Conservation (phyloP, 2,888 invertebrate species). For the Copidosoma aretas region DNA sequence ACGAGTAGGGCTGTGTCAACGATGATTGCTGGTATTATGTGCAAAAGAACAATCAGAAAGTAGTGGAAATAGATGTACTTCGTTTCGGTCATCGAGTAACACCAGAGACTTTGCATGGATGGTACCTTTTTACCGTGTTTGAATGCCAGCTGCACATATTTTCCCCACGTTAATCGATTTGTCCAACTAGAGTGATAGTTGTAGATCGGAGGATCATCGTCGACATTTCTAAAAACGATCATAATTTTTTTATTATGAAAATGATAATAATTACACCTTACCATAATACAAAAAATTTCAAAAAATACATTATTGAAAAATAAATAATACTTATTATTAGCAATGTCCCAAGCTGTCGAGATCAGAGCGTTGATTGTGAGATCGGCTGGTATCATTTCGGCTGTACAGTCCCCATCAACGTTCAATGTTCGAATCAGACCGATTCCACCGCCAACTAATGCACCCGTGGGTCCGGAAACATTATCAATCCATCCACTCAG, state of each 20-base stretch:
- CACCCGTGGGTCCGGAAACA: slow-evolving; percentile 68
- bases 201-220: slow-evolving; percentile 64
- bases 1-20: slow-evolving; percentile 66
- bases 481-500: slow-evolving; percentile 75
- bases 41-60: slow-evolving; percentile 67
- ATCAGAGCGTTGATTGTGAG: slow-evolving; percentile 62
- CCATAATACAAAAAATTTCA: background rate
- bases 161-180: slow-evolving; percentile 68
- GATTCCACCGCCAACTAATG: slow-evolving; percentile 65
- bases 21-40: slow-evolving; percentile 70
- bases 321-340: slow-evolving; percentile 57
- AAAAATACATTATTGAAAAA: too few species aligned
- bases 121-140: slow-evolving; percentile 55
- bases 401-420: slow-evolving; percentile 53
- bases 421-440: slow-evolving; percentile 66
- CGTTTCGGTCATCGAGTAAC: slow-evolving; percentile 63
- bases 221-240: slow-evolving; percentile 41
- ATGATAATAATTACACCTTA: background rate
- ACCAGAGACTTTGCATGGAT: slow-evolving; percentile 53
- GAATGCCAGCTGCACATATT: slow-evolving; percentile 59
- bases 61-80: slow-evolving; percentile 59
- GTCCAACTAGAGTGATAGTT: slow-evolving; percentile 69
- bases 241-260: background rate
- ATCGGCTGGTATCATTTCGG: slow-evolving; percentile 64
- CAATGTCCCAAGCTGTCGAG: slow-evolving; percentile 62